Evolutionary conservation across 2,888 invertebrate species (phyloP).

Genomic region (Volucella inanis): DNA sequence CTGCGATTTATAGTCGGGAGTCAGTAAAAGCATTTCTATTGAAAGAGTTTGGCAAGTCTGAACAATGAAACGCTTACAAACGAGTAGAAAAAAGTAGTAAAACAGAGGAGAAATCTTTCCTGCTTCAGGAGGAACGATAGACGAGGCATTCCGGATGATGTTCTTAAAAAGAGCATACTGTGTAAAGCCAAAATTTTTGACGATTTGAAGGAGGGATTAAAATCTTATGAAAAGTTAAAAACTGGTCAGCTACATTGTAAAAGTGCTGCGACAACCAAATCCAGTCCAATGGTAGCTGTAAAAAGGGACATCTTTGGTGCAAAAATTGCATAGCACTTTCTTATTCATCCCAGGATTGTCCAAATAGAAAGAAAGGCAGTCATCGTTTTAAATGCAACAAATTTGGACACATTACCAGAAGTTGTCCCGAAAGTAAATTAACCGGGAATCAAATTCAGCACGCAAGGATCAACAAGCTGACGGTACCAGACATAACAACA

Average conservation of each 20-base stretch:
- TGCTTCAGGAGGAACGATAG: conserved; percentile 33
- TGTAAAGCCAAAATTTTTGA: conserved; percentile 10
- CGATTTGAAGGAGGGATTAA: not conserved
- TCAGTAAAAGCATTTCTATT: conserved; percentile 26
- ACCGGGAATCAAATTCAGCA: not conserved
- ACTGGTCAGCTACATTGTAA: conserved; percentile 1
- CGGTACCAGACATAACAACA: conserved; percentile 30
- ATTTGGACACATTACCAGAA: conserved; percentile 33
- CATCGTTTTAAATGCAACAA: conserved; percentile 51
- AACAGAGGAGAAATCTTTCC: conserved; percentile 11
- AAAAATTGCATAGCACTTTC: too few relatives aligned
- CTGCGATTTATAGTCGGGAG: conserved; percentile 25
- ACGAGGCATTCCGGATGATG: not conserved
- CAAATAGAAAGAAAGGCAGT: conserved; percentile 25
- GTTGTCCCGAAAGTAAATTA: conserved; percentile 13
- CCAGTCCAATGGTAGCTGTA: not conserved
- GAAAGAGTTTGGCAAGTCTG: conserved; percentile 39
- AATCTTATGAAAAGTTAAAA: conserved; percentile 11
- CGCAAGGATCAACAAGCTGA: conserved; percentile 28
- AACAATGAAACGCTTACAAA: conserved; percentile 18
- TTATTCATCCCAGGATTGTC: conserved; percentile 12
- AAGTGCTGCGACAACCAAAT: not conserved
- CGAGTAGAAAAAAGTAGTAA: conserved; percentile 25
- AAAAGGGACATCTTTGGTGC: conserved; percentile 7
- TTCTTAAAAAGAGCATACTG: too few relatives aligned